Percentiles rank a stretch among this genome's conserved stretches.
Conservation (phyloP, 64 coral and sea anemone species). For the Stichodactyla mertensii region DNA sequence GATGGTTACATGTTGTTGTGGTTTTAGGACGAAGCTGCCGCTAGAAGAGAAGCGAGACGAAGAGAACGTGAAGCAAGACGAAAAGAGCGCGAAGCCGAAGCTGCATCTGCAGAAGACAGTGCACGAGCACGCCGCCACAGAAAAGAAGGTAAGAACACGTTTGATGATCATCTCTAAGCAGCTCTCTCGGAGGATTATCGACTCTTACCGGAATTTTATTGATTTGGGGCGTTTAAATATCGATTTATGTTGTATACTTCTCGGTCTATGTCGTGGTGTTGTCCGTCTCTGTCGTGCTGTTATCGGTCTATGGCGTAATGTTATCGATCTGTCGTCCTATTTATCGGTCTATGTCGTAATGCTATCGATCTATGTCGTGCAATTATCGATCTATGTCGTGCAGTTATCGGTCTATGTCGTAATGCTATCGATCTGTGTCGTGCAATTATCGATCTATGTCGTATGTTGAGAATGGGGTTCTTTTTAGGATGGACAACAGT, state of each 20-base stretch:
- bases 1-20: neutral
- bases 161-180: neutral
- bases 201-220: neutral
- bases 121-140: neutral
- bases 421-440: no score
- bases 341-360: neutral
- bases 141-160: slow-evolving; percentile 11
- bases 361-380: neutral
- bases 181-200: neutral
- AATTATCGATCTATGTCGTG: neutral
- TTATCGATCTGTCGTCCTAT: neutral
- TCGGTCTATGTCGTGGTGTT: neutral
- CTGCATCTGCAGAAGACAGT: slow-evolving; percentile 33
- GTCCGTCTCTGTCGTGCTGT: neutral
- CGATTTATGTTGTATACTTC: neutral
- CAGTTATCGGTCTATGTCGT: neutral
- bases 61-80: slow-evolving; percentile 51
- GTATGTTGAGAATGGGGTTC: no score
- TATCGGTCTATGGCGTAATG: neutral
- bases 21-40: slow-evolving; percentile 51
- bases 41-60: slow-evolving; percentile 41
- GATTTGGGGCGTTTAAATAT: neutral
- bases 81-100: slow-evolving; percentile 50
- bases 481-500: no score
- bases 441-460: neutral